Evolutionary conservation across 2,888 invertebrate genomes (phyloP).

Genomic region (Anoplius nigerrimus): DNA sequence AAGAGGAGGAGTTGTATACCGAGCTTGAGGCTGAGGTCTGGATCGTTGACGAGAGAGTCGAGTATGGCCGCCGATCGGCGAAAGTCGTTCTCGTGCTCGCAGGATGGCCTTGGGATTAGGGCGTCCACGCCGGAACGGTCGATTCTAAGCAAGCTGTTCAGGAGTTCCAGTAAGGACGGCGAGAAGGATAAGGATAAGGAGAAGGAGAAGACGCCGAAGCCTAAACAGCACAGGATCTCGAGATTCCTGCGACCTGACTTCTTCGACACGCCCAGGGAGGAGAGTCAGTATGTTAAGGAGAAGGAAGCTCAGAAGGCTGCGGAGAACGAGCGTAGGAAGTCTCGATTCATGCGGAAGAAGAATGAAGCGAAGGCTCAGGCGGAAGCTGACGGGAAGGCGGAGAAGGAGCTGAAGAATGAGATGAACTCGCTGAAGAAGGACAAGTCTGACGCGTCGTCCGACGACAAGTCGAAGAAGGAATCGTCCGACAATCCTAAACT

Average conservation of each 20-base stretch:
- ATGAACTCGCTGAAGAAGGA: conserved; percentile 63
- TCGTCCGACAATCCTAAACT: conserved; percentile 39
- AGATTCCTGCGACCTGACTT: conserved; percentile 88
- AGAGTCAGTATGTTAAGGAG: conserved; percentile 79
- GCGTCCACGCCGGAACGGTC: conserved; percentile 76
- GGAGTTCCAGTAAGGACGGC: conserved; percentile 73
- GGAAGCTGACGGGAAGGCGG: conserved; percentile 54
- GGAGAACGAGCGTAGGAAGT: conserved; percentile 79
- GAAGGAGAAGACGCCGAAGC: conserved; percentile 53
- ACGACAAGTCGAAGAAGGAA: conserved; percentile 38
- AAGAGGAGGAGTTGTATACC: conserved; percentile 69
- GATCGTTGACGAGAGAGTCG: conserved; percentile 65
- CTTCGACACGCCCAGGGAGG: conserved; percentile 83
- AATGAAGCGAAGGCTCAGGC: conserved; percentile 78
- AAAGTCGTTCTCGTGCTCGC: conserved; percentile 51
- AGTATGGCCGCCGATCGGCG: conserved; percentile 32
- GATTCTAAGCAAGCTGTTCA: conserved; percentile 78
- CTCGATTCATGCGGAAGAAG: conserved; percentile 83
- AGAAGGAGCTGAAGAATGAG: conserved; percentile 65
- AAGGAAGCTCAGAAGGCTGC: conserved; percentile 72
- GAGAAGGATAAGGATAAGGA: conserved; percentile 41
- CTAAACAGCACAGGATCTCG: conserved; percentile 80
- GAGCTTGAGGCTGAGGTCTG: conserved; percentile 65
- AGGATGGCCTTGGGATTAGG: conserved; percentile 34
- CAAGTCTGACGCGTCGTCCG: conserved; percentile 42